Base-by-base conservation (phyloP, 2,113 vertebrate species). In the Albula glossodonta region DNA sequence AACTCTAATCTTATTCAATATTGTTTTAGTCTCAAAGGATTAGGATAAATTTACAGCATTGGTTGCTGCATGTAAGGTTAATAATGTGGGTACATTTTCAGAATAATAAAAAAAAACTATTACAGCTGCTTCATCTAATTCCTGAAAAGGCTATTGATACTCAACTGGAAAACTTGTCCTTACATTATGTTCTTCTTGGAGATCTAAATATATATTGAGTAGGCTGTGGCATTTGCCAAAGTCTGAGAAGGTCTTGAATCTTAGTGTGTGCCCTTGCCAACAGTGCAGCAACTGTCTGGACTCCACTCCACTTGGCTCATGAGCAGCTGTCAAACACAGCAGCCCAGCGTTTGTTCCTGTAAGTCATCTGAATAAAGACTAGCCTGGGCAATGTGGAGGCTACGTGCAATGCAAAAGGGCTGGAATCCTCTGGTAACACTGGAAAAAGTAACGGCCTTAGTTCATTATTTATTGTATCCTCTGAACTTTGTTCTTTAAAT, bases 111-210 rank as follows among this genome's bases (percentile, higher is more conserved):
- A 66, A 66, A 83, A 25, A 49, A 83, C 49, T 66, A 41, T 17
- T 56, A 56, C 82, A 83, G 82, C 82, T 83, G 57, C 66, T 57
- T 49, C 56, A 70, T 83, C 56, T 63, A 63, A 60, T n/a, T 66
- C 17, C 41, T 15, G 25, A 83, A 49, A 53, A 17, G 56, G 63
- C 25, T 52, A 41, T 57, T 82, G 63, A 70, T 83, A 83, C 66
- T 25, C 66, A n/a, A 52, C 25, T 53, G 25, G 85, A 57, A 13
- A 41, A 51, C 66, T 79, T 51, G 31, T 41, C 31, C 31, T 41
- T n/a, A 60, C 74, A 51, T 56, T 77, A 49, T 57, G 19, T 3
- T 63, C 22, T 87, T 13, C 22, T 53, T 52, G 19, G 57, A 82
- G 31, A 82, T 66, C 41, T 19, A 74, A 53, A 79, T 81, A 56